Evolutionary conservation across 1,140 invertebrate genomes (phyloP).

Genomic region (Heliconius hermathena): DNA sequence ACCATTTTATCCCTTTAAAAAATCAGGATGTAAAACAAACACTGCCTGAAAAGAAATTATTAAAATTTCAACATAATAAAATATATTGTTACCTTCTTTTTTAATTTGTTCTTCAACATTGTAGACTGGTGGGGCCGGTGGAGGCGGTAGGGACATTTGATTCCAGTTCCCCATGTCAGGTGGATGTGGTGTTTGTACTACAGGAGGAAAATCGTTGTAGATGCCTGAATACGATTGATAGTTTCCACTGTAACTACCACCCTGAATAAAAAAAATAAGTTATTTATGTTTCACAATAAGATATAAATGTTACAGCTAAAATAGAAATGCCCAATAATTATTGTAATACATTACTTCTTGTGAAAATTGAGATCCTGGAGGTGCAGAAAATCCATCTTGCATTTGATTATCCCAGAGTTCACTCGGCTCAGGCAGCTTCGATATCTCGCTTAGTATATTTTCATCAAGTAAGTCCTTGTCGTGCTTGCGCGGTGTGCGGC

Average conservation of each 20-base stretch:
- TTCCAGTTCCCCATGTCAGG: conserved; percentile 67
- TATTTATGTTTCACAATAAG: background rate
- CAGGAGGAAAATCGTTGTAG: conserved; percentile 68
- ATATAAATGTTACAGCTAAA: background rate
- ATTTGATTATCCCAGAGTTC: conserved; percentile 71
- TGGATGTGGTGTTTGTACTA: conserved; percentile 41
- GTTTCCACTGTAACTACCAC: conserved; percentile 41
- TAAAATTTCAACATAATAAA: background rate
- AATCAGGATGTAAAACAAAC: too few species aligned
- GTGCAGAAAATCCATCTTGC: background rate
- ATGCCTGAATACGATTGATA: conserved; percentile 63
- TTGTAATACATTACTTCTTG: background rate
- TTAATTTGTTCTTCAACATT: conserved; percentile 74
- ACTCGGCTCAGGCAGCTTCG: conserved; percentile 68
- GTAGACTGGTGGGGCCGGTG: conserved; percentile 49
- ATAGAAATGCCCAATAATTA: background rate
- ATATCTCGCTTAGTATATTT: conserved; percentile 70
- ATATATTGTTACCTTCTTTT: conserved; percentile 64
- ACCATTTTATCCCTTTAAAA: background rate
- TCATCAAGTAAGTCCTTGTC: conserved; percentile 71
- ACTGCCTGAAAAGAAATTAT: background rate
- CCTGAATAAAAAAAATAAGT: conserved; percentile 31
- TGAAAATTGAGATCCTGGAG: background rate
- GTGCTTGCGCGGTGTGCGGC: conserved; percentile 59
- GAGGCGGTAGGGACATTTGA: conserved; percentile 67